Evolutionary conservation across 1,140 invertebrate species (phyloP), one percentile per base, ranked within the genome.

Genomic region (Schlechtendalia chinensis): DNA sequence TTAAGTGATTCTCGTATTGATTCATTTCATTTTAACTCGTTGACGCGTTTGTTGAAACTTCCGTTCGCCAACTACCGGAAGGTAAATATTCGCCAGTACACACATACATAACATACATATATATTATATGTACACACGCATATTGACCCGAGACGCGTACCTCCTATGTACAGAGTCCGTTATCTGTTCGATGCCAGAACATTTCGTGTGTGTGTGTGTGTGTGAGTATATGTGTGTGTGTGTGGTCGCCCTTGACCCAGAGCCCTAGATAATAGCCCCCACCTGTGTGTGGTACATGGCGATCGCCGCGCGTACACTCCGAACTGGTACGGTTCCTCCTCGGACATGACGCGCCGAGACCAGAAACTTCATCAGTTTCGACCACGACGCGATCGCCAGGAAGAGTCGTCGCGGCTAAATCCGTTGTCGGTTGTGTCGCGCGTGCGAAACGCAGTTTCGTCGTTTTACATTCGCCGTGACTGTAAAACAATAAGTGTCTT

Each of bases 191-290:
- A 12, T 67, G 63, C n/a, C 27, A 17, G 29, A 32, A 32, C 27
- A 17, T 17, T n/a, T 54, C 53, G 53, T 16, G 53, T 17, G 16
- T 24, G 14, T 22, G 14, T 27, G 29, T 24, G 17, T 61, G 29
- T 19, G 4, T 27, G 50, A 12, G 16, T n/a, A 6, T 14, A 0
- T 65, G 29, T 39, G 27, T 72, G 22, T 47, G 11, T 22, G 56
- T 63, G 75, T 50, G 50, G 75, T 79, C 58, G 58, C 75, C 75
- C 75, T 79, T 79, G 75, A 79, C 75, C 75, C 45, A 79, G 58
- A 79, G 75, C 32, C 75, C 75, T 39, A 79, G 56, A 79, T 79
- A 61, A 19, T 63, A 27, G 22, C 16, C 39, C 32, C 75, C 56
- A 29, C 58, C 24, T 27, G 27, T 12, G 27, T 12, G 14, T 19